Conservation (phyloP, 1,140 invertebrate genomes). For the Panagrolaimus sp. region DNA sequence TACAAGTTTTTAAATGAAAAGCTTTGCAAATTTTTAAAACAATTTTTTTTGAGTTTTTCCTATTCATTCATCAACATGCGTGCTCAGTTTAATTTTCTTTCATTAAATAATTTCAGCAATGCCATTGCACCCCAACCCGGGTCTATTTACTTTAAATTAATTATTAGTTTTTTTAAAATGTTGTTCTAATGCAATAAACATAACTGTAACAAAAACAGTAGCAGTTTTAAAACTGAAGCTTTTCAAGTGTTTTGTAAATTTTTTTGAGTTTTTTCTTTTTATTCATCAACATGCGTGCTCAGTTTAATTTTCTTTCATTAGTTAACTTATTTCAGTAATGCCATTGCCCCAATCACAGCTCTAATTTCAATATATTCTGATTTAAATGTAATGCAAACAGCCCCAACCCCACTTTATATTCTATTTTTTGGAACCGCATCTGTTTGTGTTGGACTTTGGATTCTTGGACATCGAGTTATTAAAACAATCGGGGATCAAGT, state of each 20-base stretch:
- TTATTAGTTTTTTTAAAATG: too few species aligned
- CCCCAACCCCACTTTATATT: slow-evolving; percentile 43
- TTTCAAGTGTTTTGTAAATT: slow-evolving; percentile 81
- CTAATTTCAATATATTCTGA: slow-evolving; percentile 29
- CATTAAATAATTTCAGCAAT: slow-evolving; percentile 72
- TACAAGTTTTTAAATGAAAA: too few species aligned
- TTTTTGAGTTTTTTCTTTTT: slow-evolving; percentile 94
- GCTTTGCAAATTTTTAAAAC: slow-evolving; percentile 82
- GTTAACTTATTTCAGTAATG: slow-evolving; percentile 68
- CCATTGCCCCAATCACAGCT: slow-evolving; percentile 41
- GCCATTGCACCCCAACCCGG: too few species aligned
- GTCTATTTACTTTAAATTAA: too few species aligned
- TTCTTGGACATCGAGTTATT: slow-evolving; percentile 85
- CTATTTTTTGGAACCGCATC: slow-evolving; percentile 86
- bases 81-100: background rate
- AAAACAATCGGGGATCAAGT: slow-evolving; percentile 91
- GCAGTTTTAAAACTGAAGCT: too few species aligned
- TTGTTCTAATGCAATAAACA: too few species aligned
- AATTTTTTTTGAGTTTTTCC: slow-evolving; percentile 91
- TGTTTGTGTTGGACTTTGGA: slow-evolving; percentile 88
- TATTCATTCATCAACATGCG: slow-evolving; percentile 86
- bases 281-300: slow-evolving; percentile 76
- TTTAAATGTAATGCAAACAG: slow-evolving; percentile 29
- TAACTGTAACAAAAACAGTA: too few species aligned
- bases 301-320: slow-evolving; percentile 62